Conservation (phyloP, 2,113 vertebrate species). For the Daphoenositta chrysoptera region DNA sequence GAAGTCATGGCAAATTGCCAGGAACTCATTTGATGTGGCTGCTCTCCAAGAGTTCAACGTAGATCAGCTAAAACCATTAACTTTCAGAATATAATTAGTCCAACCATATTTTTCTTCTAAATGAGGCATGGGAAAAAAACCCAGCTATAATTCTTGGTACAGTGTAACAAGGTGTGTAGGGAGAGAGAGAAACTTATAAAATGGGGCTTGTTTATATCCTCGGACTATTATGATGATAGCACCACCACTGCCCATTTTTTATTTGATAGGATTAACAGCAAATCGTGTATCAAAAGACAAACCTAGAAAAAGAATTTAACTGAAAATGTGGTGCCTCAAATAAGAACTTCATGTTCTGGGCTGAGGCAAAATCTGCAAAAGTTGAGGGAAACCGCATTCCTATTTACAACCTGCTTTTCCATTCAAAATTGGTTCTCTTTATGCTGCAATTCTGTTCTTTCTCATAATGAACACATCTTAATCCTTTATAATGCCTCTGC, state of each 20-base stretch:
- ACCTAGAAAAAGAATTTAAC: not conserved
- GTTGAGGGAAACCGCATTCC: not conserved
- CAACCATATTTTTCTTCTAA: not conserved
- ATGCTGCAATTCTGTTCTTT: not conserved
- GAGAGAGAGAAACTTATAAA: not conserved
- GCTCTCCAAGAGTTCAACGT: not conserved
- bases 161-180: not conserved
- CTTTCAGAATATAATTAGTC: conserved; percentile 20
- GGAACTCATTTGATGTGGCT: conserved; percentile 44
- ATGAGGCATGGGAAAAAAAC: not conserved
- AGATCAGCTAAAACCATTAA: conserved; percentile 28
- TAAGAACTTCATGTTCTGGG: not conserved
- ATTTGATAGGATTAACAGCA: not conserved
- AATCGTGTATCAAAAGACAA: not conserved
- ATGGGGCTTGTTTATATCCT: not conserved
- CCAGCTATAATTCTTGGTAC: not conserved
- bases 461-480: not conserved
- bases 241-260: not conserved
- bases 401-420: not conserved
- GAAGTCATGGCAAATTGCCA: conserved; percentile 32
- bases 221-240: not conserved
- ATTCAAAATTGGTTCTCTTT: not conserved
- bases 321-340: not conserved
- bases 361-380: not conserved
- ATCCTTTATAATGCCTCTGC: not conserved